A percentile compares a stretch with the other conserved stretches of the same genome.
Conservation (phyloP, 2,888 invertebrate species). For the Ganaspis brasiliensis region DNA sequence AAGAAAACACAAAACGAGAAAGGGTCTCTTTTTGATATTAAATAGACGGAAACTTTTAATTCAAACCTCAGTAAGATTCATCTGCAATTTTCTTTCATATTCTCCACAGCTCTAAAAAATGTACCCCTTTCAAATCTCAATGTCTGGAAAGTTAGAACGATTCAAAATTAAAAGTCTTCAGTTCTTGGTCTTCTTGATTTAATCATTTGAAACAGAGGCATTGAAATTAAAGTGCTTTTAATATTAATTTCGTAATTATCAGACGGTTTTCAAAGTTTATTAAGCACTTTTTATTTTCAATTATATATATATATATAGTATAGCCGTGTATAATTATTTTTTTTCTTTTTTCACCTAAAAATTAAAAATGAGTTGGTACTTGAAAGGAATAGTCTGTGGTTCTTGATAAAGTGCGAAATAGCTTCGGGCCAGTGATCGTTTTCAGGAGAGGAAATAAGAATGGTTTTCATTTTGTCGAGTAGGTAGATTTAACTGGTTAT, state of each 20-base stretch:
- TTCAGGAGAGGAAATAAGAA: conserved; percentile 26
- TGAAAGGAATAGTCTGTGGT: not conserved
- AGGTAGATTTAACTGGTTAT: conserved; percentile 42
- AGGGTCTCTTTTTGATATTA: not conserved
- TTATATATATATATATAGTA: not conserved
- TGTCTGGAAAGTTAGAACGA: not conserved
- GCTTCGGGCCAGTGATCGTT: conserved; percentile 29
- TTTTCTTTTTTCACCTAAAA: not conserved
- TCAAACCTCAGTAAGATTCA: conserved; percentile 5
- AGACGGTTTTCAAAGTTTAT: not conserved
- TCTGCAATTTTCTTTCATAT: conserved; percentile 2
- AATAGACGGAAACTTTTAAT: not conserved
- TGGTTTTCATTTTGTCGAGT: conserved; percentile 21
- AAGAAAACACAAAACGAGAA: not conserved
- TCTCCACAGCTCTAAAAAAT: not conserved
- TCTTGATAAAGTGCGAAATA: conserved; percentile 15
- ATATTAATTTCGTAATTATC: conserved; percentile 16
- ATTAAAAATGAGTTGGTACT: not conserved
- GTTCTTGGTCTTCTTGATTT: conserved; percentile 14
- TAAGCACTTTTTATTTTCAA: not conserved
- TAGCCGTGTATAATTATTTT: not conserved
- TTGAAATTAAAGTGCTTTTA: conserved; percentile 20
- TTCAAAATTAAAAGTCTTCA: conserved; percentile 2
- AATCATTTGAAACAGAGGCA: conserved; percentile 7
- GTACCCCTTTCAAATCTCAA: conserved; percentile 5